phyloP scores from a whole-genome alignment of 2,888 invertebrate species.

The Osmoderma eremita region DNA sequence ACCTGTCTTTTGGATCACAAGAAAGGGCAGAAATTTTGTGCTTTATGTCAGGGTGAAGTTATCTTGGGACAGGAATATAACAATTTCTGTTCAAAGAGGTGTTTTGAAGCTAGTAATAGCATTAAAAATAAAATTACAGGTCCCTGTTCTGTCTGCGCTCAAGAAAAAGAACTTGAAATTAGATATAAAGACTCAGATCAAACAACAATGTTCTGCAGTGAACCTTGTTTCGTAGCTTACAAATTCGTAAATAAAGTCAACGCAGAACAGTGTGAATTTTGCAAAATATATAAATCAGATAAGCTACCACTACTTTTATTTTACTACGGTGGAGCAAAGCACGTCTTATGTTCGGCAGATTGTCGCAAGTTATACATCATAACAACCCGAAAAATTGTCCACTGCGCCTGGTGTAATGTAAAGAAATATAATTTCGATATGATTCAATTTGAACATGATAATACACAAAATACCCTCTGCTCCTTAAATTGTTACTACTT shows the following conservation, averaged over 20 bases:
- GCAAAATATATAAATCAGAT: constrained; percentile 71
- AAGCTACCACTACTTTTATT: constrained; percentile 67
- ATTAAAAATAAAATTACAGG: constrained; percentile 69
- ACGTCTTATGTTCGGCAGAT: constrained; percentile 87
- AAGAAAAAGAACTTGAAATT: constrained; percentile 79
- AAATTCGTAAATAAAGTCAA: constrained; percentile 91
- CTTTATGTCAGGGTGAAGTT: constrained; percentile 92
- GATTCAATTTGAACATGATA: constrained; percentile 75
- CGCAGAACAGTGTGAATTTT: constrained; percentile 81
- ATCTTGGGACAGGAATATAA: constrained; percentile 60
- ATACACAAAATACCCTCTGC: constrained; percentile 79
- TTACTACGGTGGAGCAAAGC: constrained; percentile 73
- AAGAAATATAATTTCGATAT: constrained; percentile 98
- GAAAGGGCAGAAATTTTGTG: constrained; percentile 89
- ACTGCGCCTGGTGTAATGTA: constrained; percentile 94
- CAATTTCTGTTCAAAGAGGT: constrained; percentile 70
- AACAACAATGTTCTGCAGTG: constrained; percentile 82
- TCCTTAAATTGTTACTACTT: constrained; percentile 71
- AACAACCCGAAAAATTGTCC: constrained; percentile 86
- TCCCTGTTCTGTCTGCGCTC: constrained; percentile 83
- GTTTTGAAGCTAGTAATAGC: constrained; percentile 79
- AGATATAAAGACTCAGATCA: constrained; percentile 79
- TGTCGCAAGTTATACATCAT: constrained; percentile 94
- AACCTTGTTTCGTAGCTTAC: constrained; percentile 92
- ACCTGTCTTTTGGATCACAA: constrained; percentile 89